Evolutionary conservation across 23 tunicate genomes (phyloP).

Genomic region (Styela clava): DNA sequence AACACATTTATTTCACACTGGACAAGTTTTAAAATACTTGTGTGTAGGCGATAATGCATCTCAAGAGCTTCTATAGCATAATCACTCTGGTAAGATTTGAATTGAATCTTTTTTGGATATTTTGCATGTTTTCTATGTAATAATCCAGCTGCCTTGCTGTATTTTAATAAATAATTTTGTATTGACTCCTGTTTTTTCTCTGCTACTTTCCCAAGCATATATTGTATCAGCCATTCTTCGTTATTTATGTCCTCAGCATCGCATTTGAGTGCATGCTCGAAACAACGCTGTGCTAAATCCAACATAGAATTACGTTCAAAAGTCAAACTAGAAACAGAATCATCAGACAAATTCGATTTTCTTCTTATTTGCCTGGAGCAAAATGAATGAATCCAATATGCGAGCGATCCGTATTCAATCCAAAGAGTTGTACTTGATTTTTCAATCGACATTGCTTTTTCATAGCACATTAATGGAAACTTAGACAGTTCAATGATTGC

Average conservation of each 20-base stretch:
- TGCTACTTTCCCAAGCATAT: slow-evolving; percentile 87
- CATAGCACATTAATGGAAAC: slow-evolving; percentile 60
- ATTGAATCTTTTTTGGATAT: slow-evolving; percentile 93
- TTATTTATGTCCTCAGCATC: slow-evolving; percentile 74
- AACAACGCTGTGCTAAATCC: slow-evolving; percentile 41
- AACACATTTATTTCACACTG: slow-evolving; percentile 14
- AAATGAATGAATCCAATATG: slow-evolving; percentile 95
- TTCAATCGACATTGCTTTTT: slow-evolving; percentile 69
- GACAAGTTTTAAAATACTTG: slow-evolving; percentile 58
- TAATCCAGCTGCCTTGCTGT: slow-evolving; percentile 54
- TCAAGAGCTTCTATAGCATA: slow-evolving; percentile 82
- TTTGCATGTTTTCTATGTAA: slow-evolving; percentile 71
- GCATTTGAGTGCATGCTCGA: slow-evolving; percentile 44
- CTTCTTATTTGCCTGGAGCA: slow-evolving; percentile 45
- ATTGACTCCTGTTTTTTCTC: slow-evolving; percentile 64
- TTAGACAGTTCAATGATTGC: slow-evolving; percentile 19
- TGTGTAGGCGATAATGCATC: slow-evolving; percentile 74
- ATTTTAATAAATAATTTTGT: slow-evolving; percentile 30
- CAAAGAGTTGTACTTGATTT: slow-evolving; percentile 52
- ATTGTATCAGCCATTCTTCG: slow-evolving; percentile 90
- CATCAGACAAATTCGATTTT: slow-evolving; percentile 15
- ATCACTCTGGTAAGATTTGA: slow-evolving; percentile 56
- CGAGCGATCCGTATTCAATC: slow-evolving; percentile 89
- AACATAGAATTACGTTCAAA: slow-evolving; percentile 46
- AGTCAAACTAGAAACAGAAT: not conserved